Evolutionary conservation across 2,797 vertebrate genomes (phyloP).

Genomic region (Micrastur ruficollis): DNA sequence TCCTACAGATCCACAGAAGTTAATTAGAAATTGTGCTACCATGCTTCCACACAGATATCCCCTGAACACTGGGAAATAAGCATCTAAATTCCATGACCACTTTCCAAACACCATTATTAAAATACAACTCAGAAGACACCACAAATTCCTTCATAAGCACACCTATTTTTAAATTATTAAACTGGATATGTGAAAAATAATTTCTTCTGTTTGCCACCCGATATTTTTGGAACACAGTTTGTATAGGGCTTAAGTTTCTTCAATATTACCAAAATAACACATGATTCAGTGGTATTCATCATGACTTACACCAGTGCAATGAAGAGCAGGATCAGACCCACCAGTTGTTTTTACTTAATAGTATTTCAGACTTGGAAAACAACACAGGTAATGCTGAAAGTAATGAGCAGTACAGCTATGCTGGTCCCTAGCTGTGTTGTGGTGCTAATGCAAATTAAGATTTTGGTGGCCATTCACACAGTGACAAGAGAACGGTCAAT

Average conservation of each 20-base stretch:
- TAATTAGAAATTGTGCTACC: neutral
- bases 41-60: neutral
- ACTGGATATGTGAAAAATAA: neutral
- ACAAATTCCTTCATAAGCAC: neutral
- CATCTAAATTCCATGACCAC: neutral
- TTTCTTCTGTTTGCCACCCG: neutral
- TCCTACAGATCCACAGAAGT: neutral
- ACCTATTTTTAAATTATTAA: neutral
- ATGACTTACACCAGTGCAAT: neutral
- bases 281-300: neutral
- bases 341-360: neutral
- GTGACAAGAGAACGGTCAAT: neutral
- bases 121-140: neutral
- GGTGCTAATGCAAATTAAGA: neutral
- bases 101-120: neutral
- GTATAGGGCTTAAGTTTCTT: neutral
- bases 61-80: neutral
- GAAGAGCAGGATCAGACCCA: neutral
- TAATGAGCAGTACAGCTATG: neutral
- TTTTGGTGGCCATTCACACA: neutral
- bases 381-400: neutral
- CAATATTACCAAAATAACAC: neutral
- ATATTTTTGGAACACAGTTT: neutral
- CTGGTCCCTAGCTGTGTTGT: neutral
- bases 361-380: neutral